Base-by-base conservation (phyloP, 2,888 invertebrate genomes). In the Chymomyza fuscimana region DNA sequence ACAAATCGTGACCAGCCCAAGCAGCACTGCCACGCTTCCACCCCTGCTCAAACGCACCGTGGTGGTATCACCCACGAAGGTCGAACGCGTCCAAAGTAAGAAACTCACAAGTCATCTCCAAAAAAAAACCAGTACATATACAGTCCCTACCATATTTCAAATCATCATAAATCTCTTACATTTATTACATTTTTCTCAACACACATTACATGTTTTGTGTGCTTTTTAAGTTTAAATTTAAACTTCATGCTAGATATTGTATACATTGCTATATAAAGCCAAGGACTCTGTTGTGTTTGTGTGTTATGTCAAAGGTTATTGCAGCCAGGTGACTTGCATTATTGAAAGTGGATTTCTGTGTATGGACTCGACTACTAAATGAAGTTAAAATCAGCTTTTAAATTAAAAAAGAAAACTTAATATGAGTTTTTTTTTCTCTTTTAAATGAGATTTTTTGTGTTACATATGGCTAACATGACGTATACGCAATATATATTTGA, bases 81-180 rank as follows among this genome's bases (percentile, higher is more conserved):
- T 83, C 81, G 87, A 88, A 70, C 74, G 78, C 76, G 83, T 88
- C 12, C 89, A 90, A 90, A 90, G 90, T 90, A 90, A 90, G 90
- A 66, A 74, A 64, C 64, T 22, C 54, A 40, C 59, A 61, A 65
- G 63, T 69, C 67, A 67, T 64, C 29, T 63, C 16, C 10, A 36
- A 52, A 58, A 54, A 16, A 54, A 67, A 3, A 19, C n/a, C 65
- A 54, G 36, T 50, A 19, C 50, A 52, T 15, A 16, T 29, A 12
- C 36, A 50, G 36, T 59, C 25, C 50, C 19, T 12, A 10, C 51
- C 56, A 67, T 25, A 56, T 67, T 67, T 67, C 67, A 67, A 29
- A 51, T n/a, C 50, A 25, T 16, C 61, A 52, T 58, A 25, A 58
- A 58, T 58, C 36, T 64, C 36, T 58, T 65, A 29, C 54, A 61